Base-by-base conservation (phyloP, 2,888 invertebrate genomes). In the Creontiades dilutus region DNA sequence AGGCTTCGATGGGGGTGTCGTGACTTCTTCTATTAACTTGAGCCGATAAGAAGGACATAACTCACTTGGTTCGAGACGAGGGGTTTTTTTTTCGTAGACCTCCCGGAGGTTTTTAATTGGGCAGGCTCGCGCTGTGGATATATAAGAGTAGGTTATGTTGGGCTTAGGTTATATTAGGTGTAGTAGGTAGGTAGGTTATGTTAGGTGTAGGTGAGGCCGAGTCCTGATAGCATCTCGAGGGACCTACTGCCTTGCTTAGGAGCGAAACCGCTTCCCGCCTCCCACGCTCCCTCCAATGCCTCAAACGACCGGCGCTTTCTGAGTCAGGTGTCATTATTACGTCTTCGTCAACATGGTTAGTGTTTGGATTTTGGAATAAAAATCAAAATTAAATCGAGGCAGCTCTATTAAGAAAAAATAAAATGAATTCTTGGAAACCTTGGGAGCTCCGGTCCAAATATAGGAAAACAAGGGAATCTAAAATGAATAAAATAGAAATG, bases 241-340 rank as follows among this genome's bases (percentile, higher is more conserved):
- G 88, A 88, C 88, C 88, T 88, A 88, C 88, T 88, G 88, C 88
- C 88, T 88, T 80, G 88, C 61, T 88, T 88, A 80, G 19, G 88
- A 88, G 88, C 88, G 88, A 78, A 88, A 88, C 87, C 76, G 23
- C 52, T 82, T 16, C 47, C 82, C n/a, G 57, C 68, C 68, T 68
- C 68, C 78, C 46, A 80, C 47, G 37, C 46, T 37, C 47, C 46
- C 28, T 23, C 27, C 76, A 27, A 13, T 16, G 57, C 16, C n/a
- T 57, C 37, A 37, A 37, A 37, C 37, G 37, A n/a, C n/a, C 14
- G 57, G n/a, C 16, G 12, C 23, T 23, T n/a, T 23, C 68, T 68
- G 19, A 19, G 68, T 27, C 68, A 68, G 23, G 68, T 23, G 68
- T 23, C 68, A 37, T 7, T 68, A 23, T 68, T 23, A 68, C 68